phyloP scores from a whole-genome alignment of 2,797 vertebrate genomes.

The Anguilla obscura region DNA sequence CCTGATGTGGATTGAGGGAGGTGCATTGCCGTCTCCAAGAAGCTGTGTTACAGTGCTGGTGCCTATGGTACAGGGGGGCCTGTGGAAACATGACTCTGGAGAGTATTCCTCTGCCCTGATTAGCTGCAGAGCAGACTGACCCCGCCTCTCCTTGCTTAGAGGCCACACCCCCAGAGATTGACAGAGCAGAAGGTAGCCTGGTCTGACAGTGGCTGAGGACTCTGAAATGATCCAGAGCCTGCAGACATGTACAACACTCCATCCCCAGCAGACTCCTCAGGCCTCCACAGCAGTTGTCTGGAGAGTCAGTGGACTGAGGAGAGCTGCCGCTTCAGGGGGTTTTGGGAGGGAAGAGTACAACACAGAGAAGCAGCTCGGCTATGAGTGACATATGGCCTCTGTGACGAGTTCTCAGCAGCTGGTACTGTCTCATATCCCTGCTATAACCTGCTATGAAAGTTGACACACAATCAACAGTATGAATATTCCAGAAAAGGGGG shows the following conservation, averaged over 20 bases:
- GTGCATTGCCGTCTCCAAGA: neutral
- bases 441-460: neutral
- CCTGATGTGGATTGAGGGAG: conserved; percentile 1
- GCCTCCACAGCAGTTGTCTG: neutral
- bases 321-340: neutral
- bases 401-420: neutral
- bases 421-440: neutral
- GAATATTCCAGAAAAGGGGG: neutral
- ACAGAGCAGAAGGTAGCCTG: neutral
- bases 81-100: neutral
- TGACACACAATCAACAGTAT: neutral
- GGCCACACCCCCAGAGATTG: conserved; percentile 2
- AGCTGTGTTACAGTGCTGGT: neutral
- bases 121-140: conserved; percentile 20
- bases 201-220: neutral
- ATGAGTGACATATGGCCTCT: neutral
- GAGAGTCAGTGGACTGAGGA: neutral
- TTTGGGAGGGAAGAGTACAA: neutral
- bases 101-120: conserved; percentile 13
- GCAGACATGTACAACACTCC: neutral
- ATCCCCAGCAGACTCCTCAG: neutral
- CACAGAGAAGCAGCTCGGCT: neutral
- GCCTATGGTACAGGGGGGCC: neutral
- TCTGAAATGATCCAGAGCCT: neutral
- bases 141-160: conserved; percentile 17